These are phyloP conservation scores for Drosophila peninsularis DNA, from an alignment of 2,888 invertebrate species.

Conservation along the genomic window DNA sequence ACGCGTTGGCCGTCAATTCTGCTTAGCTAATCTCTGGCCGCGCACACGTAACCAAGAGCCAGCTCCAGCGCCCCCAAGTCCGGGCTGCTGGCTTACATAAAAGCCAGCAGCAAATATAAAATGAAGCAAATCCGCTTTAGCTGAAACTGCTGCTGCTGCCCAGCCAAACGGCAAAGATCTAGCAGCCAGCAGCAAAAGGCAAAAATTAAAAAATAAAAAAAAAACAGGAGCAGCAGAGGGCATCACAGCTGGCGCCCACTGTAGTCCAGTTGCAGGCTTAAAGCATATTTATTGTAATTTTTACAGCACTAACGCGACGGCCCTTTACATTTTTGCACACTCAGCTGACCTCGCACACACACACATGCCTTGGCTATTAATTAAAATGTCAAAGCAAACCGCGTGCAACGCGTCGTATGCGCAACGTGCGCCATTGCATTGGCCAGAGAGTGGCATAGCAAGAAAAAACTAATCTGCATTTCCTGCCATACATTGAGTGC, in stretches of 20 bases:
- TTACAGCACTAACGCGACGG: conserved; percentile 11
- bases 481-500: conserved; percentile 25
- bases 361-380: conserved; percentile 45
- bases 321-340: conserved; percentile 23
- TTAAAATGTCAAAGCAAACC: conserved; percentile 54
- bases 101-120: conserved; percentile 45
- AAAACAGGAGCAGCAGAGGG: not conserved
- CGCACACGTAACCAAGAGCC: conserved; percentile 64
- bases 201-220: conserved; percentile 30
- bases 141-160: not conserved
- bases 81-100: conserved; percentile 44
- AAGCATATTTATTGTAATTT: conserved; percentile 49
- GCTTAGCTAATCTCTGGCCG: conserved; percentile 72
- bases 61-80: conserved; percentile 1
- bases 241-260: not conserved
- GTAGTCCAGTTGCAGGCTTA: conserved; percentile 14
- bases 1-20: conserved; percentile 64
- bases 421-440: conserved; percentile 38
- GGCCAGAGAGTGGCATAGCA: not conserved
- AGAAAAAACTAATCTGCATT: conserved; percentile 50
- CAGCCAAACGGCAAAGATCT: conserved; percentile 7
- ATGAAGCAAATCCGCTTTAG: conserved; percentile 69
- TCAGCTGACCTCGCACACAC: conserved; percentile 11
- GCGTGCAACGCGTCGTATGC: conserved; percentile 48
- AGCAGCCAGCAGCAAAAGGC: not conserved